Evolutionary conservation across 2,797 vertebrate genomes (phyloP).

Genomic region (Leucoraja ocellata): DNA sequence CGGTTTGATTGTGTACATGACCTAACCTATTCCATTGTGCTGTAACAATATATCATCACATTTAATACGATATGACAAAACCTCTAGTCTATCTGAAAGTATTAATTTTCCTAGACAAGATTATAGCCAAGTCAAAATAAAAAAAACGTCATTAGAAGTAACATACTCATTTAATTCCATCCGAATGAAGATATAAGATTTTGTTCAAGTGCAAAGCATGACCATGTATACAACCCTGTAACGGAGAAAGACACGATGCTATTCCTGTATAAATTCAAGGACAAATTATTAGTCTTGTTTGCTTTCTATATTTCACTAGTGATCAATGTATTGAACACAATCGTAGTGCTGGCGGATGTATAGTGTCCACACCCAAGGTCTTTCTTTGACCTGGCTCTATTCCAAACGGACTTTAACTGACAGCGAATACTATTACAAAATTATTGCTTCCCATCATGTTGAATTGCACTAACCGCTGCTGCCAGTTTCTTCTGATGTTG

Average conservation of each 20-base stretch:
- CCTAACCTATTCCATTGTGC: slow-evolving; percentile 30
- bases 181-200: slow-evolving; percentile 18
- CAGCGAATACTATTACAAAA: slow-evolving; percentile 26
- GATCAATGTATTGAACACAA: slow-evolving; percentile 36
- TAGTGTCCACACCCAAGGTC: slow-evolving; percentile 32
- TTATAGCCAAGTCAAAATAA: slow-evolving; percentile 18
- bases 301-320: slow-evolving; percentile 36
- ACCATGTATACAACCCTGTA: slow-evolving; percentile 23
- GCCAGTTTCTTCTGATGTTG: slow-evolving; percentile 3
- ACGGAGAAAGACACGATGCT: slow-evolving; percentile 26
- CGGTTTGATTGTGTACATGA: slow-evolving; percentile 31
- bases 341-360: slow-evolving; percentile 25
- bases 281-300: slow-evolving; percentile 38
- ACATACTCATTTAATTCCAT: slow-evolving; percentile 11
- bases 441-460: slow-evolving; percentile 35
- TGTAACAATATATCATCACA: slow-evolving; percentile 18
- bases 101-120: slow-evolving; percentile 6
- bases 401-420: slow-evolving; percentile 35
- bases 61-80: neutral
- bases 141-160: slow-evolving; percentile 1
- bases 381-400: slow-evolving; percentile 26
- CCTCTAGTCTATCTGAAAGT: neutral
- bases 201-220: slow-evolving; percentile 15
- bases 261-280: slow-evolving; percentile 38
- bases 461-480: slow-evolving; percentile 19